Base-by-base conservation (phyloP, 2,797 vertebrate genomes). In the Oophaga sylvatica region DNA sequence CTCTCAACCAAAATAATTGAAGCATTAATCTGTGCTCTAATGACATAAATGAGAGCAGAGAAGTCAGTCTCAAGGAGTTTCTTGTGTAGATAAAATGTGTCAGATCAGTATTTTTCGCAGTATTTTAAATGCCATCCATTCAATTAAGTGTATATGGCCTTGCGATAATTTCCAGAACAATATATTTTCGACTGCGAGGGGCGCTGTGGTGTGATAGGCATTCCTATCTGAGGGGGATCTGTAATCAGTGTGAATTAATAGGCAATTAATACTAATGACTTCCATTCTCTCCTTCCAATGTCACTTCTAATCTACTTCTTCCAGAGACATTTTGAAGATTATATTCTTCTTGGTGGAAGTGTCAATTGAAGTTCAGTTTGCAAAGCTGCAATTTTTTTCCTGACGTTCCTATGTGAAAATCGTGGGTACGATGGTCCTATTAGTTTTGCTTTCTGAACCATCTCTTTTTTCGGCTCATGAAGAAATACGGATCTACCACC, bases 201-300 rank as follows among this genome's bases (percentile, higher is more conserved):
- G 45, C 26, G 60, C 75, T 78, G 35, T 80, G 65, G 76, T 80
- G 56, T 88, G 76, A 83, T 63, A 84, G 87, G 19, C 82, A 53
- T 59, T 84, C 4, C 56, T 88, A 88, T 88, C 87, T 48, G 81
- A 68, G 82, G 60, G 60, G 80, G 87, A 88, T 88, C 83, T 85
- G 83, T 85, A 85, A 88, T 88, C 87, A 88, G 83, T 45, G 67
- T 80, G 81, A 88, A 85, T 88, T 88, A 88, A 85, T 76, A 85
- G 67, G 68, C 87, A 85, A 88, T 88, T 88, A 88, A 85, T 88
- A 68, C 78, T 88, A 88, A 88, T 84, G 70, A 88, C 87, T 88
- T 71, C 63, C 87, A 81, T 85, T 88, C 83, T 85, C 83, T 88
- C 63, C 68, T 70, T 73, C 77, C 87, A 88, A 88, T 88, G 83